These are phyloP conservation scores for Turdus rufiventris DNA, from an alignment of 2,113 vertebrate species.

Conservation along the genomic window DNA sequence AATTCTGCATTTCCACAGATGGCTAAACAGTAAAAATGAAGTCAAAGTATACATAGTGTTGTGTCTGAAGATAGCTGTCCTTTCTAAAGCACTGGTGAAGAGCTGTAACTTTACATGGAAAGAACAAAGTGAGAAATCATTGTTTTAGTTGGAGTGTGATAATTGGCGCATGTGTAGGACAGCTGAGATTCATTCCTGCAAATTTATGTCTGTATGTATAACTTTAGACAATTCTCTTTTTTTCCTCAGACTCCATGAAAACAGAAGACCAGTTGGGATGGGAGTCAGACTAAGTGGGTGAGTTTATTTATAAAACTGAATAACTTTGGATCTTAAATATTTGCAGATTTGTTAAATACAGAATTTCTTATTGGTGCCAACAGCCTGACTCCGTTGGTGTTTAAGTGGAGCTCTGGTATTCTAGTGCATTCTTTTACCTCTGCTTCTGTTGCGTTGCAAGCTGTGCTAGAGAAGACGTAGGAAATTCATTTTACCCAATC, in stretches of 20 bases:
- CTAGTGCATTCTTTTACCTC: slow-evolving; percentile 70
- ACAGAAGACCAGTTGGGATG: slow-evolving; percentile 24
- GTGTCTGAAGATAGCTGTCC: background rate
- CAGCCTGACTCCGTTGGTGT: slow-evolving; percentile 67
- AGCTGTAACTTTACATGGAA: background rate
- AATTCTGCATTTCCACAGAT: background rate
- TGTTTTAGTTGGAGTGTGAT: background rate
- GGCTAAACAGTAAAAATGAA: background rate
- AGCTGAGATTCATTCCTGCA: background rate
- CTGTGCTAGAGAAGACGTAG: slow-evolving; percentile 67
- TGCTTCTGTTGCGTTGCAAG: slow-evolving; percentile 66
- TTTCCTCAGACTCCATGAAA: slow-evolving; percentile 24
- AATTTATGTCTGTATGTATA: background rate
- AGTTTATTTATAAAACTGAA: slow-evolving; percentile 52
- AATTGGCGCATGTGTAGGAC: accelerated
- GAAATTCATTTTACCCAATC: slow-evolving; percentile 67
- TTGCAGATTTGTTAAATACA: slow-evolving; percentile 63
- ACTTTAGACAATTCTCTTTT: slow-evolving; percentile 12
- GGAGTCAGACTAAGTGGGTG: slow-evolving; percentile 49
- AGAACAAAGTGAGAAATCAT: background rate
- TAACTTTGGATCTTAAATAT: slow-evolving; percentile 39
- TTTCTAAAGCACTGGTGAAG: background rate
- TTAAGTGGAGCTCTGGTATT: slow-evolving; percentile 68
- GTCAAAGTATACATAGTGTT: background rate
- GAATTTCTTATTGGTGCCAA: slow-evolving; percentile 68